Percentiles rank a stretch among this genome's conserved stretches.
phyloP scores from a whole-genome alignment of 2,113 vertebrate genomes.

The Cebus imitator region DNA sequence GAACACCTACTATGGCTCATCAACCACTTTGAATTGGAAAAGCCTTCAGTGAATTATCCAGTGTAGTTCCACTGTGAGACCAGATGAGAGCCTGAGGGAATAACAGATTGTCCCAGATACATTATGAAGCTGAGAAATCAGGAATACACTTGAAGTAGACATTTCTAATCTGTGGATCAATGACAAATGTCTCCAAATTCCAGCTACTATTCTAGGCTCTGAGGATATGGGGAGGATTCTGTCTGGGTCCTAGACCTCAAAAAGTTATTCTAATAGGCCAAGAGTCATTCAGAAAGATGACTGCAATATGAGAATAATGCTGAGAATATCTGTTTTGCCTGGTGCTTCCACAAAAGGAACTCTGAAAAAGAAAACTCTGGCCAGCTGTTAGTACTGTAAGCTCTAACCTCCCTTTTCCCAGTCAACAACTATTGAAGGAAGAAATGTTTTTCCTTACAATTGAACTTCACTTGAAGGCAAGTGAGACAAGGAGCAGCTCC shows the following conservation, averaged over 20 bases:
- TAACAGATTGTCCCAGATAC: slow-evolving; percentile 19
- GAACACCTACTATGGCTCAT: slow-evolving; percentile 9
- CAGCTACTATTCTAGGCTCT: background rate
- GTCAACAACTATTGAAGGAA: slow-evolving; percentile 6
- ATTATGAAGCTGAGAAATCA: slow-evolving; percentile 39
- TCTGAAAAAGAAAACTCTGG: slow-evolving; percentile 9
- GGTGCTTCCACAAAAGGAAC: slow-evolving; percentile 50
- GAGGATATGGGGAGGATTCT: background rate
- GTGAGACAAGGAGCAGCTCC: background rate
- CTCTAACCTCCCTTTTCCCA: background rate
- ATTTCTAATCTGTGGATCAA: slow-evolving; percentile 41
- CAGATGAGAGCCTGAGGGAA: background rate
- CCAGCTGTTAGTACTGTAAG: background rate
- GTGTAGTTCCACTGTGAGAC: background rate
- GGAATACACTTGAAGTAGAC: background rate
- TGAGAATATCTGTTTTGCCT: slow-evolving; percentile 40
- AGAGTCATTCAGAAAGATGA: slow-evolving; percentile 39
- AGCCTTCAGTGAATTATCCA: slow-evolving; percentile 50
- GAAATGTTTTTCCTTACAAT: background rate
- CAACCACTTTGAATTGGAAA: slow-evolving; percentile 30
- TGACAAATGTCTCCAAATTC: slow-evolving; percentile 37
- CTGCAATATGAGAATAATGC: background rate
- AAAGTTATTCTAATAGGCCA: slow-evolving; percentile 20
- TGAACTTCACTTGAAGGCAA: background rate
- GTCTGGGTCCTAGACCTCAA: background rate